phyloP scores from a whole-genome alignment of 2,113 vertebrate genomes.

The Halichoeres trimaculatus region DNA sequence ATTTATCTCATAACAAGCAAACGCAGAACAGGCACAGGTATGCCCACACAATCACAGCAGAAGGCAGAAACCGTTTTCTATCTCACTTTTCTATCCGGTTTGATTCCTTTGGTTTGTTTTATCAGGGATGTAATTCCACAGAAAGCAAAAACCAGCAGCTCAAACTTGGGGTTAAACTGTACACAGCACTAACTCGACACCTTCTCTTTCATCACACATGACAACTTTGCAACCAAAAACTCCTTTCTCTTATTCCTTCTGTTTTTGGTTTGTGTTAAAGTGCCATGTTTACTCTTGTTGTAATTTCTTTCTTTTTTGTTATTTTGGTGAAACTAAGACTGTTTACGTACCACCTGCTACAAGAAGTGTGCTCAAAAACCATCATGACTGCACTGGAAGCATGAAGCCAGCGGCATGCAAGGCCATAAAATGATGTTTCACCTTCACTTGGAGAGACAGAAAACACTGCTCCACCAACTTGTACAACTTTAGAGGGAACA shows the following conservation, averaged over 20 bases:
- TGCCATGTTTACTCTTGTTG: conserved; percentile 66
- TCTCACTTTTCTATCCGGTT: conserved; percentile 53
- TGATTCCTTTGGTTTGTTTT: conserved; percentile 59
- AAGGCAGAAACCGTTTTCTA: conserved; percentile 52
- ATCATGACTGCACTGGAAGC: conserved; percentile 37
- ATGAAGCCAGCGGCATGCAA: conserved; percentile 24
- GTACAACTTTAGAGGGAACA: conserved; percentile 34
- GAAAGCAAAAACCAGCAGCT: conserved; percentile 81
- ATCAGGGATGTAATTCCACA: conserved; percentile 79
- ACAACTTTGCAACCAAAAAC: conserved; percentile 81
- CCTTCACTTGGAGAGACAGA: conserved; percentile 35
- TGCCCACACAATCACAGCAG: conserved; percentile 36
- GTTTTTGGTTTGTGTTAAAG: conserved; percentile 47
- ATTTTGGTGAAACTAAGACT: conserved; percentile 43
- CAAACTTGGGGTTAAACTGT: conserved; percentile 43
- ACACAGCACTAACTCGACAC: conserved; percentile 60
- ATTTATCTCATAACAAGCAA: conserved; percentile 42
- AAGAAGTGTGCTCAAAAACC: conserved; percentile 37
- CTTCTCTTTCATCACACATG: conserved; percentile 54
- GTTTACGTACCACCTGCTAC: conserved; percentile 42
- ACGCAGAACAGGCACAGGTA: conserved; percentile 11
- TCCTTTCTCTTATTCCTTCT: conserved; percentile 50
- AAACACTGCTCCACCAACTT: conserved; percentile 37
- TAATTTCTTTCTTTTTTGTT: conserved; percentile 11
- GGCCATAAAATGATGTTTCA: conserved; percentile 27